phyloP scores from a whole-genome alignment of 2,888 invertebrate species.

The Macrophya alboannulata region DNA sequence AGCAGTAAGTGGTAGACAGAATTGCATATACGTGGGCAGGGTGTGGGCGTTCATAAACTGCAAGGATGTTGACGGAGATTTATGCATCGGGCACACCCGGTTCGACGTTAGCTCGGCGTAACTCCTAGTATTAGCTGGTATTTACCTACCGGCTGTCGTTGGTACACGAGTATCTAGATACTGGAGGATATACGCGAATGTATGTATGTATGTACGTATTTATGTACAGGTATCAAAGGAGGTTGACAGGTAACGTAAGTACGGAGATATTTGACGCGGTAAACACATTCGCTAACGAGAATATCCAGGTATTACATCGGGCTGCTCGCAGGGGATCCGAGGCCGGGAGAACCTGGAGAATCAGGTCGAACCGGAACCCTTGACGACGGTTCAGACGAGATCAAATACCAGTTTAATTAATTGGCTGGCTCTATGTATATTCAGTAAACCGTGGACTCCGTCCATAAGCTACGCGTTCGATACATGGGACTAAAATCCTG shows the following conservation, averaged over 20 bases:
- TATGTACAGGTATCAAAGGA: background rate
- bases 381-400: constrained; percentile 69
- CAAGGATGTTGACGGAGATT: constrained; percentile 47
- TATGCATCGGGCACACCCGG: constrained; percentile 46
- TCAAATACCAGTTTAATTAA: constrained; percentile 75
- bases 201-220: background rate
- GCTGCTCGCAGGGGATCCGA: constrained; percentile 57
- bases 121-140: constrained; percentile 42
- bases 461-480: background rate
- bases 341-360: constrained; percentile 21
- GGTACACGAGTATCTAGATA: constrained; percentile 12
- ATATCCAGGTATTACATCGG: constrained; percentile 76
- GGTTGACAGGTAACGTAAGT: constrained; percentile 60
- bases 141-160: constrained; percentile 29
- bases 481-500: background rate
- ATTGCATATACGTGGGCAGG: constrained; percentile 47
- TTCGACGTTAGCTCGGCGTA: constrained; percentile 34
- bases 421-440: constrained; percentile 61
- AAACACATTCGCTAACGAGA: constrained; percentile 71
- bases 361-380: constrained; percentile 48
- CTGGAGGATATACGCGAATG: background rate
- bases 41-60: constrained; percentile 49
- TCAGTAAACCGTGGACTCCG: background rate
- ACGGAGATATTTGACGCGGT: constrained; percentile 65
- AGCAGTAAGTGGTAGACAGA: constrained; percentile 48